Percentiles rank a stretch among this genome's conserved stretches.
Evolutionary conservation across 2,797 vertebrate species (phyloP).

Genomic region (Ctenopoma multispine): DNA sequence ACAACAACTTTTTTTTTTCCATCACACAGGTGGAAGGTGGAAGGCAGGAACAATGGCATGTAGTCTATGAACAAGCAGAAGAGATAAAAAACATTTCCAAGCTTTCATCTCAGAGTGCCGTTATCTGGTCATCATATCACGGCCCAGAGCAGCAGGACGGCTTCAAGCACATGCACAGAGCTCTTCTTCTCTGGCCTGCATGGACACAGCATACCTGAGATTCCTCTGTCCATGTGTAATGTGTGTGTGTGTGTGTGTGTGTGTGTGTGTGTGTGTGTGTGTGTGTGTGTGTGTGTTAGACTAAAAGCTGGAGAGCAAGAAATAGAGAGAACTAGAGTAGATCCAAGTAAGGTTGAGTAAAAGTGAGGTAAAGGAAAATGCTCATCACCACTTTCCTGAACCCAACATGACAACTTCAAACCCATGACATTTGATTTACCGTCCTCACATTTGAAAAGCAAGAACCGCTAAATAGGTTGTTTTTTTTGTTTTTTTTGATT

Average conservation of each 20-base stretch:
- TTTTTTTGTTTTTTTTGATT: too few relatives aligned
- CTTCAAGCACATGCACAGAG: conserved; percentile 62
- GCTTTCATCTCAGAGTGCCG: conserved; percentile 67
- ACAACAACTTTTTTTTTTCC: conserved; percentile 29
- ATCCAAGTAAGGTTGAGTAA: not conserved
- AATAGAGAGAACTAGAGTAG: not conserved
- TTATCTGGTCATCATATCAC: conserved; percentile 74
- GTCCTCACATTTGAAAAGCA: too few relatives aligned
- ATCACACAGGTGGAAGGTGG: conserved; percentile 15
- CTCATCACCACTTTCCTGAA: too few relatives aligned
- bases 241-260: conserved; percentile 8
- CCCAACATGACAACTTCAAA: too few relatives aligned
- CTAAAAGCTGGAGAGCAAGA: conserved; percentile 4
- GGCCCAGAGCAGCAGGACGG: conserved; percentile 64
- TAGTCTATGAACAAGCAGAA: conserved; percentile 44
- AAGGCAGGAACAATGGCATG: conserved; percentile 52
- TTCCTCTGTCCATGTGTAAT: conserved; percentile 47
- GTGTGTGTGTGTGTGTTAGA: conserved; percentile 1
- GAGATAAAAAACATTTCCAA: conserved; percentile 67
- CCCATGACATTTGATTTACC: too few relatives aligned
- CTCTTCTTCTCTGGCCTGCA: conserved; percentile 63
- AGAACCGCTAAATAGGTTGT: too few relatives aligned
- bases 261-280: conserved; percentile 8
- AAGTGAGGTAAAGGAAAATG: too few relatives aligned
- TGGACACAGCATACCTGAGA: conserved; percentile 68